phyloP scores from a whole-genome alignment of 2,888 invertebrate species.

The Tholera decimalis region DNA sequence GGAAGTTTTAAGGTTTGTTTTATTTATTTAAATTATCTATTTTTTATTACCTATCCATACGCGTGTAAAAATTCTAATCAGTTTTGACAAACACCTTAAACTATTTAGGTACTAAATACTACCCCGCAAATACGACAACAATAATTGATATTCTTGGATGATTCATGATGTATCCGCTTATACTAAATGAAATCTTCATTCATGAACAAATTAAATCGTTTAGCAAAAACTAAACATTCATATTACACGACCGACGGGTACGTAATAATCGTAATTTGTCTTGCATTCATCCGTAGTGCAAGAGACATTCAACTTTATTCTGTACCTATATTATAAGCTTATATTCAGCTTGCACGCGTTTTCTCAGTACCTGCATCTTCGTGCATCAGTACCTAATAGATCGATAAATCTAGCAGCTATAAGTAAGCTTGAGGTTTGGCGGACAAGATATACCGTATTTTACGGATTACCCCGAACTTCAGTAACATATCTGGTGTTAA shows the following conservation, averaged over 20 bases:
- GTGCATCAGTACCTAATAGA: constrained; percentile 30
- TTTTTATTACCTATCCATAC: not conserved
- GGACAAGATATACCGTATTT: too few relatives aligned
- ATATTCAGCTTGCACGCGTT: not conserved
- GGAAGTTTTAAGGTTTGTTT: constrained; percentile 65
- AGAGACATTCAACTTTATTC: constrained; percentile 10
- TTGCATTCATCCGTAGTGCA: constrained; percentile 12
- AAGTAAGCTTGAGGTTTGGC: not conserved
- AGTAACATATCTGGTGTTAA: too few relatives aligned
- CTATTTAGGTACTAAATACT: not conserved
- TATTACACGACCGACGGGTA: constrained; percentile 24
- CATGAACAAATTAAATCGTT: constrained; percentile 22
- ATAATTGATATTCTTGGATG: not conserved
- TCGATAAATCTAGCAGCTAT: constrained; percentile 27
- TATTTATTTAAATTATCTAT: constrained; percentile 4
- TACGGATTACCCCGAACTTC: too few relatives aligned
- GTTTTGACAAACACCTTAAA: not conserved
- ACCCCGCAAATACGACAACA: not conserved
- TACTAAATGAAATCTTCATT: constrained; percentile 14
- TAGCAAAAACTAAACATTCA: constrained; percentile 33
- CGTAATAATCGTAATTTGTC: constrained; percentile 31
- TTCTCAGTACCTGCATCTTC: not conserved
- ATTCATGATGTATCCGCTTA: not conserved
- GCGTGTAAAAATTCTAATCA: too few relatives aligned
- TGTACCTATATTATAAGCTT: not conserved